Evolutionary conservation across 2,113 vertebrate genomes (phyloP).

Genomic region (Piaya cayana): DNA sequence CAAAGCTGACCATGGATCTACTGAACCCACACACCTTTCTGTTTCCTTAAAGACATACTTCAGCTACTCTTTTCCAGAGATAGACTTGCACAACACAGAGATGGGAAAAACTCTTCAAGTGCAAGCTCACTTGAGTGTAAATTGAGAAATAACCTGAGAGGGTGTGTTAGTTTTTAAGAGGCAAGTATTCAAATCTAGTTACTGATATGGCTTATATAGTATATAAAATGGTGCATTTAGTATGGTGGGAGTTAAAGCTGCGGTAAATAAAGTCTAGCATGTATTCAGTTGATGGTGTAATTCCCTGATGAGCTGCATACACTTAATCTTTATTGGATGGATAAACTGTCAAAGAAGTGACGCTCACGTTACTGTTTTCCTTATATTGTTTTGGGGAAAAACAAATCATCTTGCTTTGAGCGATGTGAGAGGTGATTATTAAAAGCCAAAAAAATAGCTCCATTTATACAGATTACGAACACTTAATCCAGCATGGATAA

Average conservation of each 20-base stretch:
- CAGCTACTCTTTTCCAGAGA: neutral
- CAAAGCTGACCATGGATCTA: neutral
- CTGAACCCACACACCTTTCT: neutral
- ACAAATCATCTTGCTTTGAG: neutral
- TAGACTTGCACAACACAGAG: neutral
- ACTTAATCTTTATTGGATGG: neutral
- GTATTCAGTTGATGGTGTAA: neutral
- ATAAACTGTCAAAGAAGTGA: neutral
- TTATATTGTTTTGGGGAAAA: neutral
- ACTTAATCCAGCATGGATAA: slow-evolving; percentile 14
- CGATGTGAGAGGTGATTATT: neutral
- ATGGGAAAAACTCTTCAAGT: neutral
- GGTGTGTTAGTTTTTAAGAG: neutral
- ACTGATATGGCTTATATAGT: neutral
- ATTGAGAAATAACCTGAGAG: neutral
- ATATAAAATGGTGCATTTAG: neutral
- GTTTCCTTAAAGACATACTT: neutral
- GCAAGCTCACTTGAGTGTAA: neutral
- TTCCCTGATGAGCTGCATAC: neutral
- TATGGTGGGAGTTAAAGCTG: rapidly evolving
- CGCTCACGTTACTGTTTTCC: neutral
- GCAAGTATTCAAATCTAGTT: neutral
- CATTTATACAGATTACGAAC: neutral
- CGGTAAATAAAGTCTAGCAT: neutral
- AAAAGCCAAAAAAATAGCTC: neutral